A percentile compares a stretch with the other conserved stretches of the same genome.
phyloP scores from a whole-genome alignment of 1,140 invertebrate genomes.

The Campoletis sonorensis region DNA sequence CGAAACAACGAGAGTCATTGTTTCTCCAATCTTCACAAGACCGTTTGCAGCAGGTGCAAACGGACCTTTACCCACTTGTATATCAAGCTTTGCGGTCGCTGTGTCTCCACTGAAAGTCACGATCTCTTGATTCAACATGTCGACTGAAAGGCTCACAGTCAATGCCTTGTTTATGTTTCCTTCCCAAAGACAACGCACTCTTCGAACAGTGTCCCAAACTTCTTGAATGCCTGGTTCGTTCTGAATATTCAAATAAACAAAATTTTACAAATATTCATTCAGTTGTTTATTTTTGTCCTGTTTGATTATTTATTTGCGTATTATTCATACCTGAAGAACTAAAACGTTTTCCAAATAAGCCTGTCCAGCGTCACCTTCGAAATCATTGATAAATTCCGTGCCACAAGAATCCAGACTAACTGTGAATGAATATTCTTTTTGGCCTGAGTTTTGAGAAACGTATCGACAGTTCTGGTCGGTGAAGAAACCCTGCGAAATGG shows the following conservation, averaged over 20 bases:
- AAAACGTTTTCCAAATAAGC: slow-evolving; percentile 89
- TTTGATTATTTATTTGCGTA: slow-evolving; percentile 6
- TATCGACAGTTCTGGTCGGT: slow-evolving; percentile 84
- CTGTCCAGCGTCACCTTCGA: slow-evolving; percentile 83
- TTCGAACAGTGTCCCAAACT: slow-evolving; percentile 88
- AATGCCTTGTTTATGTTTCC: slow-evolving; percentile 86
- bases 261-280: too few species aligned
- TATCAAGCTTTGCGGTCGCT: slow-evolving; percentile 87
- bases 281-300: neutral
- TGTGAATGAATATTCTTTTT: slow-evolving; percentile 85
- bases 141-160: slow-evolving; percentile 85
- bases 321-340: slow-evolving; percentile 79
- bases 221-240: slow-evolving; percentile 89
- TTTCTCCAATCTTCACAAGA: slow-evolving; percentile 89
- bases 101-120: slow-evolving; percentile 91
- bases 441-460: slow-evolving; percentile 83
- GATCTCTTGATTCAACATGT: slow-evolving; percentile 87
- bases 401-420: slow-evolving; percentile 87
- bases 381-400: slow-evolving; percentile 88
- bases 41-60: slow-evolving; percentile 86
- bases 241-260: slow-evolving; percentile 64
- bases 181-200: slow-evolving; percentile 89
- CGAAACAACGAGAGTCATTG: slow-evolving; percentile 88
- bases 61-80: slow-evolving; percentile 87
- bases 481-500: slow-evolving; percentile 80